These are phyloP conservation scores for Hycleus phaleratus DNA, from an alignment of 1,140 invertebrate species.

Conservation along the genomic window DNA sequence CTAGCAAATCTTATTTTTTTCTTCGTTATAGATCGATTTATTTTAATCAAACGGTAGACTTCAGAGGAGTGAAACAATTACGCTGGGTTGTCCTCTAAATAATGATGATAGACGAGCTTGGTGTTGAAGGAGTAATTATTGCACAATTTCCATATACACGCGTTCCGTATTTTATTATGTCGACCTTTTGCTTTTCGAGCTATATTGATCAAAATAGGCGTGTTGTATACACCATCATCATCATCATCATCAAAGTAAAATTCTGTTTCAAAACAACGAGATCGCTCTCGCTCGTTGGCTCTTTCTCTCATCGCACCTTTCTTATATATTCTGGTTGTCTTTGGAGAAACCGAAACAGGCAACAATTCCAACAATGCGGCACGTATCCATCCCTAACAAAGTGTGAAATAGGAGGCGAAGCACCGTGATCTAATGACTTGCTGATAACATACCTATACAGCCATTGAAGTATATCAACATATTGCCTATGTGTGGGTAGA, in stretches of 20 bases:
- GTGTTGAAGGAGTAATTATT: neutral
- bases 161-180: neutral
- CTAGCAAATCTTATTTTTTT: too few relatives aligned
- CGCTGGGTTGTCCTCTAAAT: too few relatives aligned
- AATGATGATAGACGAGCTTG: too few relatives aligned
- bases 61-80: too few relatives aligned
- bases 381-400: slow-evolving; percentile 22
- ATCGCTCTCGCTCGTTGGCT: neutral
- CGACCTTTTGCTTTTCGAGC: slow-evolving; percentile 2
- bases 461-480: neutral
- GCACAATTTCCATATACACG: neutral
- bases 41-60: too few relatives aligned
- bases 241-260: neutral
- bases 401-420: slow-evolving; percentile 21
- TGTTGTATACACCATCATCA: slow-evolving; percentile 1
- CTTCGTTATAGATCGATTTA: too few relatives aligned
- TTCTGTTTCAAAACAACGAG: neutral
- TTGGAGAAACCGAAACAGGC: neutral
- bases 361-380: slow-evolving; percentile 22
- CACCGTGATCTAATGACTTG: slow-evolving; percentile 24
- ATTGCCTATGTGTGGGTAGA: neutral
- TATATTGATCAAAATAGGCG: slow-evolving; percentile 10
- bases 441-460: slow-evolving; percentile 13
- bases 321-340: neutral
- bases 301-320: neutral